Percentiles rank a stretch among this genome's conserved stretches.
phyloP scores from a whole-genome alignment of 2,113 vertebrate species.

The Hemiprocne comata region DNA sequence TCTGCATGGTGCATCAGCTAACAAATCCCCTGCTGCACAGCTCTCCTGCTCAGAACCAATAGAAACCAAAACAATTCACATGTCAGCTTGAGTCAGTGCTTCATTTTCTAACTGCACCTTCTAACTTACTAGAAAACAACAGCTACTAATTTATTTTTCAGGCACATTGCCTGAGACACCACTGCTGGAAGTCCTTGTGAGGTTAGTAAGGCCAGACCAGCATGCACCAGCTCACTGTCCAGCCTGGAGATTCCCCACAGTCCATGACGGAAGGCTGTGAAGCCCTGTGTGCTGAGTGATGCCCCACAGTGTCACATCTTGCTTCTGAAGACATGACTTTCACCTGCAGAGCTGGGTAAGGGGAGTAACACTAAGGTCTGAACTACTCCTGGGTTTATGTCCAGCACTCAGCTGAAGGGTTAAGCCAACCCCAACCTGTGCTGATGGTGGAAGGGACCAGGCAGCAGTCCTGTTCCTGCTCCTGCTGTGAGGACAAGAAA shows the following conservation, averaged over 20 bases:
- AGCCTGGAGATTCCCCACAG: background rate
- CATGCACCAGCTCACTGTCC: background rate
- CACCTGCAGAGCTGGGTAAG: background rate
- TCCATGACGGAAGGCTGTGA: background rate
- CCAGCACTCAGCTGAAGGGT: background rate
- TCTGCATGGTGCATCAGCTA: background rate
- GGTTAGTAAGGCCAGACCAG: background rate
- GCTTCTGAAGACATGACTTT: background rate
- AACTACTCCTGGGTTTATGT: background rate
- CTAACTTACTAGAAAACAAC: background rate
- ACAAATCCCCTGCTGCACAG: background rate
- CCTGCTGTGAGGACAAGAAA: background rate
- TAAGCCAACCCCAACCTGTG: background rate
- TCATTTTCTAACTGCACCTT: background rate
- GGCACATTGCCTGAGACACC: background rate
- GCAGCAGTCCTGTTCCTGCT: background rate
- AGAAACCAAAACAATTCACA: background rate
- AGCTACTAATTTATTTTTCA: background rate
- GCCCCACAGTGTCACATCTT: background rate
- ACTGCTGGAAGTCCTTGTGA: background rate
- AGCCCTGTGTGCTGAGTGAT: background rate
- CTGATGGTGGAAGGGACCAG: accelerated
- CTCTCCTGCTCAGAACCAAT: background rate
- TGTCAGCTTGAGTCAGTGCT: background rate
- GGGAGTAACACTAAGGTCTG: background rate